Conservation (phyloP, 2,797 vertebrate species). For the Myotis planiceps region DNA sequence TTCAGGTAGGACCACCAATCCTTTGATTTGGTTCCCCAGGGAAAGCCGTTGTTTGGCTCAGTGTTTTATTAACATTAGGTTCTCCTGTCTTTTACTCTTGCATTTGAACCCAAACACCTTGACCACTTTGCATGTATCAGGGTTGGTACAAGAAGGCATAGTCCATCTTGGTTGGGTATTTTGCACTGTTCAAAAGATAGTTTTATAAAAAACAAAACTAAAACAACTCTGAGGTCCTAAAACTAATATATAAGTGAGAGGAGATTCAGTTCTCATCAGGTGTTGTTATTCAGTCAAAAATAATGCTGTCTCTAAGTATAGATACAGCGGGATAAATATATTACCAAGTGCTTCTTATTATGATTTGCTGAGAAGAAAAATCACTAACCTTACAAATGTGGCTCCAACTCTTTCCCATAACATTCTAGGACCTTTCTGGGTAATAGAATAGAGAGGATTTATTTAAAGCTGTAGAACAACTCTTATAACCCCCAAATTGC, state of each 20-base stretch:
- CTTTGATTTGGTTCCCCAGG: not conserved
- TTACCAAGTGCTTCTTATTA: not conserved
- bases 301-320: not conserved
- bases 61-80: not conserved
- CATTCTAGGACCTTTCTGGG: not conserved
- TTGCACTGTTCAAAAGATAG: not conserved
- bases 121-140: not conserved
- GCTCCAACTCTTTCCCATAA: not conserved
- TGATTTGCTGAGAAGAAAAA: not conserved
- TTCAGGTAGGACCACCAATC: too few species aligned
- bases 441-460: not conserved
- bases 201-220: not conserved
- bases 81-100: not conserved
- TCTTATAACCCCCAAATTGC: not conserved
- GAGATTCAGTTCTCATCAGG: not conserved
- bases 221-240: not conserved
- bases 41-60: not conserved
- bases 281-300: not conserved
- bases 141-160: not conserved
- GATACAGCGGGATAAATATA: not conserved
- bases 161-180: not conserved
- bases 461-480: not conserved
- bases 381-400: not conserved
- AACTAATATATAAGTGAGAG: not conserved
- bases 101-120: not conserved